Conservation (phyloP, 2,888 invertebrate genomes). For the Elegia similella region DNA sequence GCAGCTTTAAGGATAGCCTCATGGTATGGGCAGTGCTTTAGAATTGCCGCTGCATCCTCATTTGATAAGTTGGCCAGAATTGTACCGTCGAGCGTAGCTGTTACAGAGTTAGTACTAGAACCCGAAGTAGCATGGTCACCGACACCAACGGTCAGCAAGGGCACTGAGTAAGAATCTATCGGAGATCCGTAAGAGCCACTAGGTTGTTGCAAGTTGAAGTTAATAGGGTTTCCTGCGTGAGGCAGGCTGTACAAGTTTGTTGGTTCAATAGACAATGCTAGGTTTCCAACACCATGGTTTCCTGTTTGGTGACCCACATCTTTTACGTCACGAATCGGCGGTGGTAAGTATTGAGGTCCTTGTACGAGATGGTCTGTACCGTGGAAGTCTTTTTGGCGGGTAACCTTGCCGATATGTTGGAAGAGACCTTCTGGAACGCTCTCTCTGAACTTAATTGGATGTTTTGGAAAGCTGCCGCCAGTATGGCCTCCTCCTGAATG, state of each 20-base stretch:
- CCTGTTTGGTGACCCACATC: conserved; percentile 60
- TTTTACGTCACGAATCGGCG: conserved; percentile 82
- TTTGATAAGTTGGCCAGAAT: conserved; percentile 62
- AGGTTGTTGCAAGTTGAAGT: conserved; percentile 65
- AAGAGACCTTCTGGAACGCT: conserved; percentile 87
- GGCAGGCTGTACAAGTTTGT: conserved; percentile 78
- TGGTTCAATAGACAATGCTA: conserved; percentile 73
- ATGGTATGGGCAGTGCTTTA: conserved; percentile 77
- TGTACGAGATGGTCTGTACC: conserved; percentile 77
- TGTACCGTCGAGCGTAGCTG: conserved; percentile 66
- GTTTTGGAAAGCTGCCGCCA: conserved; percentile 71
- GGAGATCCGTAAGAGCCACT: conserved; percentile 66
- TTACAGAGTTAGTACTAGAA: conserved; percentile 57
- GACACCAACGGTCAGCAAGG: conserved; percentile 71
- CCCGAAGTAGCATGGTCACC: conserved; percentile 77
- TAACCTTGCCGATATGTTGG: conserved; percentile 84
- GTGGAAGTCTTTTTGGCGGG: conserved; percentile 83
- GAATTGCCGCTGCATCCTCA: conserved; percentile 69
- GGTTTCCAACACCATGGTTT: conserved; percentile 44
- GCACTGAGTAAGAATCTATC: conserved; percentile 77
- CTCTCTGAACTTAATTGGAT: conserved; percentile 88
- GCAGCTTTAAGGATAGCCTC: conserved; percentile 76
- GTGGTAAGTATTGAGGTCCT: conserved; percentile 83
- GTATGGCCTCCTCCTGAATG: conserved; percentile 69
- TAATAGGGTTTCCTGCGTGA: conserved; percentile 64